Evolutionary conservation across 92 coral and sea anemone genomes (phyloP).

Genomic region (Porites divaricata): DNA sequence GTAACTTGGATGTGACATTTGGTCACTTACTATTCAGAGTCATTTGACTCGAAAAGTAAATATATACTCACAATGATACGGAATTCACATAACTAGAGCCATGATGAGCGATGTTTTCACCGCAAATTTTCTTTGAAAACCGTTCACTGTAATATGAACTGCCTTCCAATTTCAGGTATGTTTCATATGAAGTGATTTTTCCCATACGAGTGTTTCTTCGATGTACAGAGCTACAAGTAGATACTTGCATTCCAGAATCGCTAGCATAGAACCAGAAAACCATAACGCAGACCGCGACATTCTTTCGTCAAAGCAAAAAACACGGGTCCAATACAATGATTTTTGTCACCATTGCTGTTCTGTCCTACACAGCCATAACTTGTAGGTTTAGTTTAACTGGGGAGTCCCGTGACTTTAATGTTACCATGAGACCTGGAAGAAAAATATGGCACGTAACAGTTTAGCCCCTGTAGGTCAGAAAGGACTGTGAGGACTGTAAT

Average conservation of each 20-base stretch:
- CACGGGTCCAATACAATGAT: neutral
- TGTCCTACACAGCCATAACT: too few species aligned
- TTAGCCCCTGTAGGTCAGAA: too few species aligned
- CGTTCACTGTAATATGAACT: neutral
- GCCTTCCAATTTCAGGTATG: constrained; percentile 11
- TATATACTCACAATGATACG: neutral
- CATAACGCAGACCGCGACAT: too few species aligned
- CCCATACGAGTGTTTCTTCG: neutral
- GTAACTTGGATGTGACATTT: constrained; percentile 24
- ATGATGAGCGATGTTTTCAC: neutral
- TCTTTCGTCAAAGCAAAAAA: neutral
- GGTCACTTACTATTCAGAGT: constrained; percentile 16
- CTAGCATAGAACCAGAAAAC: neutral
- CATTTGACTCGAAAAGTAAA: constrained; percentile 19
- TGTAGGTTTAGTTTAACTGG: too few species aligned
- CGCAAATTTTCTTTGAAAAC: neutral
- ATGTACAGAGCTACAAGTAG: too few species aligned
- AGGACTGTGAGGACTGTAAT: too few species aligned
- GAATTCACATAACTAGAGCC: constrained; percentile 4
- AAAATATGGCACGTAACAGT: too few species aligned
- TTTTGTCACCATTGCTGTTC: too few species aligned
- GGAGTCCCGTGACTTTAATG: too few species aligned
- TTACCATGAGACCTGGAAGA: too few species aligned
- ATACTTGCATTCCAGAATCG: constrained; percentile 39
- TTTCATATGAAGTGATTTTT: neutral